phyloP scores from a whole-genome alignment of 1,140 invertebrate species.

The Drosophila equinoxialis region DNA sequence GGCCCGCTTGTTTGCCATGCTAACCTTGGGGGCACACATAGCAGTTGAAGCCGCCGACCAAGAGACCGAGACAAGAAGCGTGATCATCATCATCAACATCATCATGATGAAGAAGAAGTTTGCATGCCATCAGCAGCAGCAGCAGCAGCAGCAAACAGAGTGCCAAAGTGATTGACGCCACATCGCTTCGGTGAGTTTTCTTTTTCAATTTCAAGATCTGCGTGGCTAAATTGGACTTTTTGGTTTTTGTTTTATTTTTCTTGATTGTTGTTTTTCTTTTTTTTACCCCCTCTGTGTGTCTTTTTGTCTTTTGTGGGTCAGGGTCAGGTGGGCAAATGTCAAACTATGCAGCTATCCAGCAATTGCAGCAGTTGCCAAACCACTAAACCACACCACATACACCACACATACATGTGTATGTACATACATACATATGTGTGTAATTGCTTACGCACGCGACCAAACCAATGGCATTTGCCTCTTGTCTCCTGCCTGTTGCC shows the following conservation, averaged over 20 bases:
- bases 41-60: constrained; percentile 58
- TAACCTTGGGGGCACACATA: constrained; percentile 75
- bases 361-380: constrained; percentile 21
- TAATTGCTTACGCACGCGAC: constrained; percentile 76
- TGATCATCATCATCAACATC: constrained; percentile 1
- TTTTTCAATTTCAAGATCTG: constrained; percentile 51
- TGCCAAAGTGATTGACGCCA: constrained; percentile 69
- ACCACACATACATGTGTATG: not conserved
- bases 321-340: constrained; percentile 75
- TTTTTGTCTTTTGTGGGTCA: constrained; percentile 72
- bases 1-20: constrained; percentile 71
- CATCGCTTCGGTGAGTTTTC: constrained; percentile 48
- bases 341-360: constrained; percentile 46
- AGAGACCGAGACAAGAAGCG: constrained; percentile 46
- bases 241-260: constrained; percentile 41
- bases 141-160: constrained; percentile 30
- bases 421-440: not conserved
- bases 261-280: constrained; percentile 42
- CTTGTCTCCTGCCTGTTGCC: constrained; percentile 17
- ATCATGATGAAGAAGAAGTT: constrained; percentile 22
- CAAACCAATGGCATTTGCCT: constrained; percentile 20
- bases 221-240: constrained; percentile 38
- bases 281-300: constrained; percentile 36
- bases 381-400: constrained; percentile 6
- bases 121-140: constrained; percentile 52